Base-by-base conservation (phyloP, 2,797 vertebrate genomes). In the Microcaecilia unicolor region DNA sequence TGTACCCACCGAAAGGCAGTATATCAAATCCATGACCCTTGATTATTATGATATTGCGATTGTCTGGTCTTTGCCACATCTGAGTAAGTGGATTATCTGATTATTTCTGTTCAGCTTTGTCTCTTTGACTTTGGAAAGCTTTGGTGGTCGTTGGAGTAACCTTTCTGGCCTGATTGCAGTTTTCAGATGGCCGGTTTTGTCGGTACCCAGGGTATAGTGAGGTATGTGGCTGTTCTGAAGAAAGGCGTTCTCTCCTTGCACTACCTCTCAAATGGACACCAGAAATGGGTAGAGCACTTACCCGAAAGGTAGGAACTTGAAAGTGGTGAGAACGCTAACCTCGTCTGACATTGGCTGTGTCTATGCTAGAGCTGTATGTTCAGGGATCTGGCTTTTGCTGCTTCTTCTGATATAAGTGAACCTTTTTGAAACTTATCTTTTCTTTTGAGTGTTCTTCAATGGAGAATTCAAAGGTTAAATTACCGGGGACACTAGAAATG, bases 201-300 rank as follows among this genome's bases (percentile, higher is more conserved):
- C 22, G 93, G 90, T 21, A 57, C 88, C 8, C 90, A 92, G 30
- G 90, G 92, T 0, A 18, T 31, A 0, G 88, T 91, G 39, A 89
- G 84, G 31, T 87, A 91, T 0, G 60, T 92, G 14, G 88, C 85
- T 0, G 81, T 97, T 31, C 67, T 98, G 51, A 97, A 97, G 81
- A 92, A 87, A 56, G 61, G 69, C 0, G 72, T 65, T 0, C 49
- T 98, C 13, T 91, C 92, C 8, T 80, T 98, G 20, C 85, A 97
- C 48, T 92, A 94, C 57, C 83, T 98, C 34, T 93, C 90, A 49
- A 96, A 90, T 1, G 92, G 95, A 22, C 91, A 93, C 65, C 90
- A 92, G 26, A 97, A 92, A 48, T 99, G 95, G 94, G 66, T 80
- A 15, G 94, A 98, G 36, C 85, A 88, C 38, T 80, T 99, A 15